These are phyloP conservation scores for Poliocrania exsul DNA, from an alignment of 2,797 vertebrate genomes.

Conservation along the genomic window DNA sequence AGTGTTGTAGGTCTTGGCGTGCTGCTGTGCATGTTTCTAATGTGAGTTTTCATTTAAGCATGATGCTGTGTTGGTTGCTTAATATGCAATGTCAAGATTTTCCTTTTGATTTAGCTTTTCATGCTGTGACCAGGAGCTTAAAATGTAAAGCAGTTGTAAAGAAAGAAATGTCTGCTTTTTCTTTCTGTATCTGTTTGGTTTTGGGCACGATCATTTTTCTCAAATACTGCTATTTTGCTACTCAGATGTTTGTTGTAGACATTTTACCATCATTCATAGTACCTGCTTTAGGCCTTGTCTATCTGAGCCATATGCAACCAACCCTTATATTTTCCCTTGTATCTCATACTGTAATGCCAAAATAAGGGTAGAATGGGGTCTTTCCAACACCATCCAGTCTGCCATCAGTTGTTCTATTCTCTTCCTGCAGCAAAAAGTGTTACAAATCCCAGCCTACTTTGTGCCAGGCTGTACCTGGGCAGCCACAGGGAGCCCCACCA, in stretches of 20 bases:
- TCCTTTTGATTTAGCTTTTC: not conserved
- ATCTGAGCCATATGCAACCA: not conserved
- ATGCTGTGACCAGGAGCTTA: not conserved
- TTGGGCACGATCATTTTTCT: not conserved
- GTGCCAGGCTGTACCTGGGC: not conserved
- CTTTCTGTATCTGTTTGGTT: not conserved
- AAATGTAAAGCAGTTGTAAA: not conserved
- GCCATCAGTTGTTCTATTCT: not conserved
- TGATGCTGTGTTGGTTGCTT: not conserved
- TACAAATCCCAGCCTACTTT: not conserved
- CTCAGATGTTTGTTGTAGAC: not conserved
- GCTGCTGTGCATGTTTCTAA: not conserved
- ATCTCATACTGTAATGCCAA: not conserved
- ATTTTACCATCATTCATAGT: not conserved
- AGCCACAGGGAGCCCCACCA: not conserved
- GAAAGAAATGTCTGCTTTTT: not conserved
- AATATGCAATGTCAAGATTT: not conserved
- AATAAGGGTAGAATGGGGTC: not conserved
- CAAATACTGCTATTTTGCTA: not conserved
- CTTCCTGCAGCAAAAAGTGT: not conserved
- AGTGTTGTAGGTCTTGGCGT: fast-evolving
- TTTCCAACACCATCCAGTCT: not conserved
- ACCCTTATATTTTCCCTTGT: not conserved
- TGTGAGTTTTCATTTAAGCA: not conserved
- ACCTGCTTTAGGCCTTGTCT: not conserved